phyloP scores from a whole-genome alignment of 2,888 invertebrate species.

The Microctonus aethiopoides region DNA sequence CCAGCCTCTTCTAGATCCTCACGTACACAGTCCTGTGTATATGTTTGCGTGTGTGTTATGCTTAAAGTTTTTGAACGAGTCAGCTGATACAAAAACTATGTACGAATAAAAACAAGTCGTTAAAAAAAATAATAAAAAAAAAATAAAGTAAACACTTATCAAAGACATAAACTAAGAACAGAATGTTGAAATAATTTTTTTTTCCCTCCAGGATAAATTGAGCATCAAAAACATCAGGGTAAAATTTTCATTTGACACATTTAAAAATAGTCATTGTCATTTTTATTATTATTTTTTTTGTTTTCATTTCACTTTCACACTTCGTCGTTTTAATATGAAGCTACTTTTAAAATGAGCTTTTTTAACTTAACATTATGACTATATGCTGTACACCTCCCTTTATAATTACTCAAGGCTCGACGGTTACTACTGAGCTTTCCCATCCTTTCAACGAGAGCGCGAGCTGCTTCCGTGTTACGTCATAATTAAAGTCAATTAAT shows the following conservation, averaged over 20 bases:
- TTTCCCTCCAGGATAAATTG: not conserved
- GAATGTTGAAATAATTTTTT: not conserved
- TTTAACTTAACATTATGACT: slow-evolving; percentile 18
- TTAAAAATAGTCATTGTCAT: not conserved
- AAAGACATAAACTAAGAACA: not conserved
- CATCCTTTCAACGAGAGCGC: slow-evolving; percentile 27
- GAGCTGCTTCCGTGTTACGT: slow-evolving; percentile 33
- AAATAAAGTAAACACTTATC: not conserved
- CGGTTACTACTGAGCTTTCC: slow-evolving; percentile 25
- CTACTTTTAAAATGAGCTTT: slow-evolving; percentile 19
- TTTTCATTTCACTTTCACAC: not conserved
- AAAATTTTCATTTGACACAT: not conserved
- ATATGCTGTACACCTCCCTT: slow-evolving; percentile 6
- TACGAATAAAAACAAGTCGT: not conserved
- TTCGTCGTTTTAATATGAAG: not conserved
- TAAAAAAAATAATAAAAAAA: not conserved
- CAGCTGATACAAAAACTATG: not conserved
- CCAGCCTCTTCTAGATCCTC: slow-evolving; percentile 37
- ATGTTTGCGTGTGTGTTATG: not conserved
- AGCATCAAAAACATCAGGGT: not conserved
- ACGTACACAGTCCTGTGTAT: slow-evolving; percentile 13
- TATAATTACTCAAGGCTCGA: slow-evolving; percentile 32
- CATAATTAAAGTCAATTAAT: slow-evolving; percentile 44
- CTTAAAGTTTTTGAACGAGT: slow-evolving; percentile 7
- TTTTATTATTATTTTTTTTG: not conserved